These are phyloP conservation scores for Sebastiscus tertius DNA, from an alignment of 2,797 vertebrate species.

Conservation along the genomic window DNA sequence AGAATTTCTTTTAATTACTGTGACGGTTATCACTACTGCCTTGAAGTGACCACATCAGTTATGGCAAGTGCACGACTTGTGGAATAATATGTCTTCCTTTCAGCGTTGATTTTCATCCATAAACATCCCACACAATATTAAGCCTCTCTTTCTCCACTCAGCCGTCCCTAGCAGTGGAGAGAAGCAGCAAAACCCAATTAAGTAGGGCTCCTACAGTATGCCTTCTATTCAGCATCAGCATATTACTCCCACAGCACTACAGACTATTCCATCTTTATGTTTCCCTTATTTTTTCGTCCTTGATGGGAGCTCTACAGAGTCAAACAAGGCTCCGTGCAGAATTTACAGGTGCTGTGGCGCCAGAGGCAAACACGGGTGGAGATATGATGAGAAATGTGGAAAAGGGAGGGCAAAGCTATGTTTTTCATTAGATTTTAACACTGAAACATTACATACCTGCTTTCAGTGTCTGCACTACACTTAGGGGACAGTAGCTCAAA, in stretches of 20 bases:
- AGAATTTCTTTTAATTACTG: conserved; percentile 35
- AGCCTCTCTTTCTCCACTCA: conserved; percentile 59
- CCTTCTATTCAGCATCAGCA: conserved; percentile 56
- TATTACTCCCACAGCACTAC: conserved; percentile 56
- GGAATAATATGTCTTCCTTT: conserved; percentile 51
- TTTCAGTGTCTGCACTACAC: conserved; percentile 95
- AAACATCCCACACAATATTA: conserved; percentile 73
- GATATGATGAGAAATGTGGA: background rate
- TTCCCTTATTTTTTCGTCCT: conserved; percentile 29
- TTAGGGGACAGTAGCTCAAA: conserved; percentile 98
- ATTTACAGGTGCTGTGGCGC: background rate
- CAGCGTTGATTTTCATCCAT: conserved; percentile 57
- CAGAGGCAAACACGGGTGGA: conserved; percentile 12
- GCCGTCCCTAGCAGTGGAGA: conserved; percentile 52
- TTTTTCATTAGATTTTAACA: conserved; percentile 1
- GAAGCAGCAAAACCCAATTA: conserved; percentile 67
- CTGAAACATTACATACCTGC: conserved; percentile 84
- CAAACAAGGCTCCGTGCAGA: conserved; percentile 16
- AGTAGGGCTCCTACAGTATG: conserved; percentile 53
- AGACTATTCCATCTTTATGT: conserved; percentile 45
- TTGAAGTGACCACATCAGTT: conserved; percentile 50
- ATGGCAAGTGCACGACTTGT: conserved; percentile 33
- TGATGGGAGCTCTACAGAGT: conserved; percentile 33
- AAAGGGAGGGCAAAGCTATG: background rate
- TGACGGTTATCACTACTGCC: conserved; percentile 25